Evolutionary conservation across 2,888 invertebrate genomes (phyloP), one percentile per base, ranked within the genome.

Genomic region (Sesia apiformis): DNA sequence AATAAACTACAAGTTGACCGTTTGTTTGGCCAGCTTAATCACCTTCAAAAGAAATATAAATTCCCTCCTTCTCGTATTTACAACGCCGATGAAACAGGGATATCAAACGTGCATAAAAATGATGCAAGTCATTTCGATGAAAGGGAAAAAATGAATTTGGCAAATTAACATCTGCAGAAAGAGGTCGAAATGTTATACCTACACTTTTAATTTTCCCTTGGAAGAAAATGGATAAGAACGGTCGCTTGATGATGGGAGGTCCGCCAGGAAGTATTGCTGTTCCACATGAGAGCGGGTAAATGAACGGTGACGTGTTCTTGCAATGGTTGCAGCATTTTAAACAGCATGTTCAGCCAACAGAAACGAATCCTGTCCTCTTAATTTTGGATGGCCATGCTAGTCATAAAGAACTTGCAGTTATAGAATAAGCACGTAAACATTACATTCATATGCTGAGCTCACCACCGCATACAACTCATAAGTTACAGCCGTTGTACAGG

Each of bases 361-460:
- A 38, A 38, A 53, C 39, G 8, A 8, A 40, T 46, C 52, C 55
- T 39, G 49, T 55, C 46, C 49, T 55, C 4, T 52, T 55, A 52
- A 52, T 55, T 7, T 49, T 57, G 40, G 56, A 60, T 54, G 60
- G 60, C 51, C 60, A 56, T 40, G 39, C 6, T 53, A 60, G 60
- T 49, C 60, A 58, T 43, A 60, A 59, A 56, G 54, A 58, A 5
- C 40, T 58, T 51, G 40, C 52, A 51, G 56, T 58, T 40, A 57
- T 56, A 52, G 61, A 59, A 54, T 61, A 52, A 58, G 62, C 63
- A n/a, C 58, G 60, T 50, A 52, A 58, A 6, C 55, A 65, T 56
- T 46, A 66, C 49, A 59, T 66, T 52, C 63, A 66, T 51, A 61
- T 69, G 60, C 7, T 66, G 57, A 60, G 61, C 63, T 52, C 63